phyloP scores from a whole-genome alignment of 1,140 invertebrate genomes.

The Calosoma granatense region DNA sequence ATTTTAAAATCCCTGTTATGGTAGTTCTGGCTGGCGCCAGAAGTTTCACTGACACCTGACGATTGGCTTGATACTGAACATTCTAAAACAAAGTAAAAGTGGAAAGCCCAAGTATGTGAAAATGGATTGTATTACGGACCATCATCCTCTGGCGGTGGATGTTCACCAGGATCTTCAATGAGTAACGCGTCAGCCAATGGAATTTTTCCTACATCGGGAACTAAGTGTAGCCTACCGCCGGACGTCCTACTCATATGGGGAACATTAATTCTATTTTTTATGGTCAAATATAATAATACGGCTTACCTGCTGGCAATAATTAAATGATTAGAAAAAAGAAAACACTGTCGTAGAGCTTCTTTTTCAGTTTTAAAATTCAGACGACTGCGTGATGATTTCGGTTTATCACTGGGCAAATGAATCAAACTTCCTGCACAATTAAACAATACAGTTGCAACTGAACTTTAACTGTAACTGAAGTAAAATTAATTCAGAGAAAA shows the following conservation, averaged over 20 bases:
- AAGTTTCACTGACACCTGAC: conserved; percentile 44
- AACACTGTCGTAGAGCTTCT: conserved; percentile 67
- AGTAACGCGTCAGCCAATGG: conserved; percentile 74
- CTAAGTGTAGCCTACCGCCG: conserved; percentile 74
- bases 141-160: conserved; percentile 49
- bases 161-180: conserved; percentile 66
- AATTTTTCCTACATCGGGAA: conserved; percentile 73
- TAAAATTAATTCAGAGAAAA: too few relatives aligned
- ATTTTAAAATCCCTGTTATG: conserved; percentile 86
- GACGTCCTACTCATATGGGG: conserved; percentile 43
- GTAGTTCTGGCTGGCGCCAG: conserved; percentile 40
- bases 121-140: conserved; percentile 32
- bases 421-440: conserved; percentile 51
- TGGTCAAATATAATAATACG: conserved; percentile 13
- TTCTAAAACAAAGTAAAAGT: conserved; percentile 32
- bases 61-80: conserved; percentile 48
- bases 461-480: too few relatives aligned
- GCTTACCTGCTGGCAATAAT: conserved; percentile 60
- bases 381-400: conserved; percentile 44
- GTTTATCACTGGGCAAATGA: conserved; percentile 55
- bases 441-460: conserved; percentile 6
- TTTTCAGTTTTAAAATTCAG: conserved; percentile 59
- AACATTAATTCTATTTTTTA: conserved; percentile 2
- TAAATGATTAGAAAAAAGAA: conserved; percentile 77
- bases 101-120: neutral